Evolutionary conservation across 2,888 invertebrate species (phyloP).

Genomic region (Cantharis rustica): DNA sequence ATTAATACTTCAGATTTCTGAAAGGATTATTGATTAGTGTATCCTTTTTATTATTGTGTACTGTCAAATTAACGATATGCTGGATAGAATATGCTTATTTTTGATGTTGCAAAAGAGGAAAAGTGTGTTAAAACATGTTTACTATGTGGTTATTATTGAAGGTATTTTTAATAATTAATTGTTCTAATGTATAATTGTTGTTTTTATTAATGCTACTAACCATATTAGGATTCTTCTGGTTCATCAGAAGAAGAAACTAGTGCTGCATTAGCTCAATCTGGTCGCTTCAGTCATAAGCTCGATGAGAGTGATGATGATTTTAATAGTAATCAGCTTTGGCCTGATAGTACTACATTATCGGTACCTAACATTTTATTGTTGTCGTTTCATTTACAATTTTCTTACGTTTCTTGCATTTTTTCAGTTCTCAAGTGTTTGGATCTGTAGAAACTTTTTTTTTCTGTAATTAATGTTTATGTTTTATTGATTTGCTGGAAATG

Average conservation of each 20-base stretch:
- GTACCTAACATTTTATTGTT: constrained; percentile 38
- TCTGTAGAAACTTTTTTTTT: neutral
- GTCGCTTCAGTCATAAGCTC: constrained; percentile 47
- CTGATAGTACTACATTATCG: constrained; percentile 52
- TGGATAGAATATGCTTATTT: constrained; percentile 25
- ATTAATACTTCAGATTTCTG: constrained; percentile 33
- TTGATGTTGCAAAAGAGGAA: neutral
- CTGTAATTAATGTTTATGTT: neutral
- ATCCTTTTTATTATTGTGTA: constrained; percentile 14
- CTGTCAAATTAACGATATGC: constrained; percentile 27
- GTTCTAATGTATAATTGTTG: constrained; percentile 9
- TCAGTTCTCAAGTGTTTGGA: neutral
- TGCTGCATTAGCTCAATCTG: constrained; percentile 49
- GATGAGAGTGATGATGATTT: constrained; percentile 55
- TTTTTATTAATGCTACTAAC: constrained; percentile 40
- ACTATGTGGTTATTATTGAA: constrained; percentile 4
- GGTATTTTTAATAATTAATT: constrained; percentile 9
- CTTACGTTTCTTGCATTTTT: neutral
- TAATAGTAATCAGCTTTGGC: constrained; percentile 54
- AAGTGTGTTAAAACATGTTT: neutral
- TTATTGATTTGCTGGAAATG: neutral
- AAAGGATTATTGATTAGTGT: constrained; percentile 11
- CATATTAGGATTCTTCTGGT: constrained; percentile 56
- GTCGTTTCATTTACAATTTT: neutral
- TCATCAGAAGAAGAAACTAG: constrained; percentile 57